Conservation (phyloP, 2,797 vertebrate genomes). For the Brachymystax lenok region DNA sequence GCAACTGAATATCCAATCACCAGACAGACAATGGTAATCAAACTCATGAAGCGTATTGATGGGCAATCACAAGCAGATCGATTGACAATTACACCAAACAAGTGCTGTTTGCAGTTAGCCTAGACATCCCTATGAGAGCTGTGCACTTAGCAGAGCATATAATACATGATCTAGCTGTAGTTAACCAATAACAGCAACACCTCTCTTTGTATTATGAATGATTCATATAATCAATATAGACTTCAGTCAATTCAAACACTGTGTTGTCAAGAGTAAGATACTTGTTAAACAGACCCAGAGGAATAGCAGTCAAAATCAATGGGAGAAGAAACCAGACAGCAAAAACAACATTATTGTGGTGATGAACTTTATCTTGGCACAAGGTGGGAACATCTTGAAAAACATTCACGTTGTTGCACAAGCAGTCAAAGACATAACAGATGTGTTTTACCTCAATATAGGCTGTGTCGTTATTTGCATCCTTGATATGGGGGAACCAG, state of each 20-base stretch:
- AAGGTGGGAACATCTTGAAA: neutral
- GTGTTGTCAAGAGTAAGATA: neutral
- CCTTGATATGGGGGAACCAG: slow-evolving; percentile 98
- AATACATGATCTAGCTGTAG: neutral
- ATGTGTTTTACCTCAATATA: slow-evolving; percentile 91
- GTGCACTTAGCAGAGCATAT: neutral
- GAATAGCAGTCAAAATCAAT: neutral
- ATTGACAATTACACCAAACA: neutral
- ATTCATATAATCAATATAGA: neutral
- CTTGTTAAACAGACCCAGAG: neutral
- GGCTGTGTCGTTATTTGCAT: slow-evolving; percentile 96
- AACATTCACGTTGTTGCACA: neutral
- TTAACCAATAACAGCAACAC: neutral
- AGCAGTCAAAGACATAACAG: neutral
- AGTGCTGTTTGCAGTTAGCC: neutral
- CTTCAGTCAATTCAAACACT: neutral
- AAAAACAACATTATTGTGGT: neutral
- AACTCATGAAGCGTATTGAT: neutral
- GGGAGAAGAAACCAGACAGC: neutral
- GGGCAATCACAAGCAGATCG: neutral
- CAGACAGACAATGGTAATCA: neutral
- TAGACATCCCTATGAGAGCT: no score
- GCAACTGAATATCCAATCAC: neutral
- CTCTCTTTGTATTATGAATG: neutral
- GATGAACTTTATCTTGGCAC: neutral